Evolutionary conservation across 2,113 vertebrate species (phyloP), one percentile per base, ranked within the genome.

Genomic region (Microtus pennsylvanicus): DNA sequence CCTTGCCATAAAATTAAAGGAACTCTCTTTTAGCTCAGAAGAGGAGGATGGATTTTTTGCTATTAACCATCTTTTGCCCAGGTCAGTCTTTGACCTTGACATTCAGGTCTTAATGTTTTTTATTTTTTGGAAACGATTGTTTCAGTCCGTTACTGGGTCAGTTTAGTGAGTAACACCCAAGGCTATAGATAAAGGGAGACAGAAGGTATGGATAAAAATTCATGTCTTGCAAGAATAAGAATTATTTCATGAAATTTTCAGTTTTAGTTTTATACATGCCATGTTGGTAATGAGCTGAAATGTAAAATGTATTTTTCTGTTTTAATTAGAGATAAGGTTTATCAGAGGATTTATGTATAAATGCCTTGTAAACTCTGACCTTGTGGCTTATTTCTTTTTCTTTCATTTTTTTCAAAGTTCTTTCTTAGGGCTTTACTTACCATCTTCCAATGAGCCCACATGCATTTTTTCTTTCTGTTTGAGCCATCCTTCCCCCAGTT

Each of bases 161-260:
- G 22, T 86, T 86, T 93, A 91, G 42, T 17, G 63, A 95, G 67
- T 96, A 72, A 81, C 33, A 75, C 12, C 35, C 47, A 90, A 69
- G 75, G 58, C 87, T 94, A 88, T 52, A 96, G 93, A 93, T 91
- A 76, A 91, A 96, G 85, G 47, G 14, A 67, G 89, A 75, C 67
- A 69, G 69, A 89, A 72, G 50, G 81, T 95, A 81, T 93, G 70
- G 93, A 77, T 96, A 85, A 90, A 96, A 95, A 63, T 74, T 91
- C n/a, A 58, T 45, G 22, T 45, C 35, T 94, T 94, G 74, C 61
- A 72, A 87, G 74, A 26, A 12, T 87, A 77, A 89, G 87, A 86
- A 61, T 82, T 93, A 35, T 87, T 96, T 90, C 33, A 70, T 90
- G 85, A 93, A 88, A 63, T 74, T 87, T 95, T 91, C 86, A 88